A percentile compares a stretch with the other conserved stretches of the same genome.
phyloP scores from a whole-genome alignment of 2,888 invertebrate species.

The Ophion ventricosus region DNA sequence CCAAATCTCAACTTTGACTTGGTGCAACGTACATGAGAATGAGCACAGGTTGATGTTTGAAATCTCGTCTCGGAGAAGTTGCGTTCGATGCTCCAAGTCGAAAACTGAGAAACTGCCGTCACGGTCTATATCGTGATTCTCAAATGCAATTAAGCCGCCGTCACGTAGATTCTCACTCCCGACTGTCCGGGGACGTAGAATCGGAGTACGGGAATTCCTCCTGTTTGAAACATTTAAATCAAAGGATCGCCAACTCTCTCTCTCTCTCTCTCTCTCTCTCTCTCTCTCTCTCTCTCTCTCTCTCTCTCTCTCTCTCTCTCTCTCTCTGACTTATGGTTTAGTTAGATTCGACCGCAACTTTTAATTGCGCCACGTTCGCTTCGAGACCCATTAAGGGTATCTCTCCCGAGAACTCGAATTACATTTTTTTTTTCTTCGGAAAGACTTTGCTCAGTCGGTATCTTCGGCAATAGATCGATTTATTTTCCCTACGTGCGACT shows the following conservation, averaged over 20 bases:
- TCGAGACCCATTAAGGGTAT: slow-evolving; percentile 78
- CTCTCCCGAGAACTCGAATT: slow-evolving; percentile 70
- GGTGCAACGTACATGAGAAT: neutral
- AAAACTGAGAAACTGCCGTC: slow-evolving; percentile 39
- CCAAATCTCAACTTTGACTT: neutral
- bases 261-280: neutral
- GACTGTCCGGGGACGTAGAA: slow-evolving; percentile 32
- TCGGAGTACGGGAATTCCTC: slow-evolving; percentile 10
- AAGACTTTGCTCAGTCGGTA: slow-evolving; percentile 58
- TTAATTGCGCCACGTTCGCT: slow-evolving; percentile 81
- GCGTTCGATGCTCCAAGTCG: neutral
- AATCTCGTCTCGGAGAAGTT: neutral
- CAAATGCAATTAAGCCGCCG: slow-evolving; percentile 79
- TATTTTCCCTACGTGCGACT: slow-evolving; percentile 30
- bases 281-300: neutral
- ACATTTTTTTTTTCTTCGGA: slow-evolving; percentile 69
- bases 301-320: neutral
- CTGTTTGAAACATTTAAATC: slow-evolving; percentile 79
- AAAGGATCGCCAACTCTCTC: slow-evolving; percentile 72
- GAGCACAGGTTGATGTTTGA: slow-evolving; percentile 10
- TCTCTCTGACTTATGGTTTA: slow-evolving; percentile 70
- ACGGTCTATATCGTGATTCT: slow-evolving; percentile 55
- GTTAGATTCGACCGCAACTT: slow-evolving; percentile 81
- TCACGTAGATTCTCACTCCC: slow-evolving; percentile 75
- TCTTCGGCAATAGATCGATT: slow-evolving; percentile 46